These are phyloP conservation scores for Lasioglossum figueresi DNA, from an alignment of 2,888 invertebrate species.

Conservation along the genomic window DNA sequence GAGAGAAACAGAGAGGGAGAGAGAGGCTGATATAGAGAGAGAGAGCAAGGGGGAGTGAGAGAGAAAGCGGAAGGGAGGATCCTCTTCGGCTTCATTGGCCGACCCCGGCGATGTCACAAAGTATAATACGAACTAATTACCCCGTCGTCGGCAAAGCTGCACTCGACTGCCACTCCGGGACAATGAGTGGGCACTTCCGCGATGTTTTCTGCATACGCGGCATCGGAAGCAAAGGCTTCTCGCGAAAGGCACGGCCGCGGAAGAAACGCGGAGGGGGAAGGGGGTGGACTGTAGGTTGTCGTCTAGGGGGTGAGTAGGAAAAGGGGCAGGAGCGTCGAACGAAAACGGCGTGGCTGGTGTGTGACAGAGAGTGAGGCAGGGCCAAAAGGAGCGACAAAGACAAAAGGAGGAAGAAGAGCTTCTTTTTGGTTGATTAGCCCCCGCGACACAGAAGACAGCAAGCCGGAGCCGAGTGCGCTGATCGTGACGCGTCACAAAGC, in stretches of 20 bases:
- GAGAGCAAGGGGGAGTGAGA: not conserved
- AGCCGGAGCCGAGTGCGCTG: constrained; percentile 37
- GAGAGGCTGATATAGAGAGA: not conserved
- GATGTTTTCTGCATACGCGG: constrained; percentile 79
- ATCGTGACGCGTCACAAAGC: constrained; percentile 67
- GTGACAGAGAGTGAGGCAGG: constrained; percentile 41
- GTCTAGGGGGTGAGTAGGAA: not conserved
- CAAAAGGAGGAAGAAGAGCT: constrained; percentile 57
- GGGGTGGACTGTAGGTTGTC: not conserved
- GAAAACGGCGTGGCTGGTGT: constrained; percentile 44
- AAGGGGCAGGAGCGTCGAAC: constrained; percentile 31
- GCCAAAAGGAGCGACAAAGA: constrained; percentile 31
- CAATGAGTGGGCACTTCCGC: constrained; percentile 77
- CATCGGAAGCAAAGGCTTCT: constrained; percentile 70
- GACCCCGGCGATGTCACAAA: constrained; percentile 77
- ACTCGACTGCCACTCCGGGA: constrained; percentile 77
- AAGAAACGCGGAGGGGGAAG: constrained; percentile 48
- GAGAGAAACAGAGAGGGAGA: not conserved
- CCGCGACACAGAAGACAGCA: constrained; percentile 48
- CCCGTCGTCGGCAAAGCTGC: constrained; percentile 80
- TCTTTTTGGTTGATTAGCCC: constrained; percentile 78
- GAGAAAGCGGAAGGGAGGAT: constrained; percentile 28
- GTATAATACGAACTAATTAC: constrained; percentile 82
- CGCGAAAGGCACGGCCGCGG: constrained; percentile 52
- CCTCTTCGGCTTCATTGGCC: constrained; percentile 65